Evolutionary conservation across 2,113 vertebrate species (phyloP).

Genomic region (Ctenodactylus gundi): DNA sequence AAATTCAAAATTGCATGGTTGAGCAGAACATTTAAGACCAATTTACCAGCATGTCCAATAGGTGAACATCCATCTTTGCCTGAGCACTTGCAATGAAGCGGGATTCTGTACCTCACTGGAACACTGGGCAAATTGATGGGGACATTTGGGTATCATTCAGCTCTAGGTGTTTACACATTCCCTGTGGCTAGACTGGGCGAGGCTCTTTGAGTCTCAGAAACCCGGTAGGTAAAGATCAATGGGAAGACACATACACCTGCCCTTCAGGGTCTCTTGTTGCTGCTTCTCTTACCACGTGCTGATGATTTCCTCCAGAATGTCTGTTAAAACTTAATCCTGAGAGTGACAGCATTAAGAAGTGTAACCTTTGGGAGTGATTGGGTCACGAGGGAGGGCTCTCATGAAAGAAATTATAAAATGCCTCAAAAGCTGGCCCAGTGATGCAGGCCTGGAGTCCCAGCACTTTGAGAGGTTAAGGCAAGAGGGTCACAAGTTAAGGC

Average conservation of each 20-base stretch:
- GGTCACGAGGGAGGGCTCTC: too few species aligned
- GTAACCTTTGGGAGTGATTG: not conserved
- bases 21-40: not conserved
- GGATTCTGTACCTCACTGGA: not conserved
- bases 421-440: too few species aligned
- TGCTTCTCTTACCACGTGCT: not conserved
- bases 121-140: not conserved
- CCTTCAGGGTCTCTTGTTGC: not conserved
- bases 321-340: too few species aligned
- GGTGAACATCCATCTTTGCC: not conserved
- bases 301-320: not conserved
- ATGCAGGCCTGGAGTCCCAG: too few species aligned
- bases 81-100: not conserved
- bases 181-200: not conserved
- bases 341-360: not conserved
- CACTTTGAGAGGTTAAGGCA: too few species aligned
- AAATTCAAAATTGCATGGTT: slow-evolving; percentile 45
- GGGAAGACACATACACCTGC: not conserved
- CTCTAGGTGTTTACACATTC: not conserved
- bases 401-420: too few species aligned
- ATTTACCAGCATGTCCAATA: not conserved
- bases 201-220: not conserved
- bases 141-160: not conserved
- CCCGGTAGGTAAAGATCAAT: not conserved
- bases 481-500: too few species aligned